A percentile compares a stretch with the other conserved stretches of the same genome.
Evolutionary conservation across 1,140 invertebrate genomes (phyloP).

Genomic region (Plodia interpunctella): DNA sequence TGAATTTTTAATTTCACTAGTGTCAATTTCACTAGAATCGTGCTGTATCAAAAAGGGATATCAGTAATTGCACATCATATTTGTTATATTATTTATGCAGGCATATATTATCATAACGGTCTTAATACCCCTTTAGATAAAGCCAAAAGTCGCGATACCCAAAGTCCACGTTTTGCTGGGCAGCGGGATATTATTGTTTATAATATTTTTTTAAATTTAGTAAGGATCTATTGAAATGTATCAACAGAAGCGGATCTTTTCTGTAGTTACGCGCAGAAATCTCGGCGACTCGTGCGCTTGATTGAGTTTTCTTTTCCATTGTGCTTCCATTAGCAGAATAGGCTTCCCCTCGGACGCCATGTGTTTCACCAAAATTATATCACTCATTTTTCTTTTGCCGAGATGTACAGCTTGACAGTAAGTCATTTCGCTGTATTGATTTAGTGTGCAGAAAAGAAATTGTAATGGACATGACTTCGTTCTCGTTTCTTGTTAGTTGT

Average conservation of each 20-base stretch:
- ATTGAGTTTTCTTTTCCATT: conserved; percentile 73
- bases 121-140: too few species aligned
- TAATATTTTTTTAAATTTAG: neutral
- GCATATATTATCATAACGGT: too few species aligned
- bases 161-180: too few species aligned
- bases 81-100: too few species aligned
- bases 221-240: neutral
- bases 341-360: conserved; percentile 60
- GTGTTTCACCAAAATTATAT: conserved; percentile 65
- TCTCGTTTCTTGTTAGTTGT: too few species aligned
- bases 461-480: neutral
- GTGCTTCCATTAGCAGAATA: conserved; percentile 70
- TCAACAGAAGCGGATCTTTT: neutral
- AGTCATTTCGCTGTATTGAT: conserved; percentile 9
- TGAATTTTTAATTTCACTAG: too few species aligned
- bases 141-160: too few species aligned
- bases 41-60: too few species aligned
- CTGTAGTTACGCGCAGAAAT: conserved; percentile 65
- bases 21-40: too few species aligned
- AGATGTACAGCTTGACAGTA: conserved; percentile 21
- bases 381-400: conserved; percentile 48
- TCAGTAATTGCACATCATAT: too few species aligned
- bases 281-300: conserved; percentile 64
- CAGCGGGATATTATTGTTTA: too few species aligned
- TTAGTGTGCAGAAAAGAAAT: neutral